phyloP scores from a whole-genome alignment of 2,888 invertebrate species.

The Creontiades dilutus region DNA sequence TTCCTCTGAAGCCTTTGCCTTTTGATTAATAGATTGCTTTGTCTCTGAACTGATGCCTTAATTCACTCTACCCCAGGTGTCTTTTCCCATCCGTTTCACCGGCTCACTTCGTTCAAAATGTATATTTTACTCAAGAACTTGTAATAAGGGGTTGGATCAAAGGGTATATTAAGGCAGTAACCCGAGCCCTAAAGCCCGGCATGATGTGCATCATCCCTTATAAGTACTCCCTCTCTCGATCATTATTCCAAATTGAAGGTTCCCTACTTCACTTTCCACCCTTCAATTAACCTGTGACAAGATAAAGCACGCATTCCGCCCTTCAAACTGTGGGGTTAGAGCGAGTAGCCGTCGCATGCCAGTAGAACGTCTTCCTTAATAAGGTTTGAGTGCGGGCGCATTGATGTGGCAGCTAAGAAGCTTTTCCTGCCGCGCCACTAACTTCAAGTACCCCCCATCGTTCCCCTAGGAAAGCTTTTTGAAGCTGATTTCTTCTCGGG shows the following conservation, averaged over 20 bases:
- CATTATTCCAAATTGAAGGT: conserved; percentile 59
- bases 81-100: background rate
- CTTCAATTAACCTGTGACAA: conserved; percentile 56
- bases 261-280: conserved; percentile 42
- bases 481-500: background rate
- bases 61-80: background rate
- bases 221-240: background rate
- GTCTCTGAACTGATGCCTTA: background rate
- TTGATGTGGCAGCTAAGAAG: conserved; percentile 58
- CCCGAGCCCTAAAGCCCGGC: background rate
- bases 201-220: background rate
- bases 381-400: conserved; percentile 54
- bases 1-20: no score
- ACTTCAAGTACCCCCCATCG: conserved; percentile 10
- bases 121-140: conserved; percentile 9
- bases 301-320: conserved; percentile 50
- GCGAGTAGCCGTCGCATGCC: conserved; percentile 20
- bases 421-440: conserved; percentile 35
- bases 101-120: background rate
- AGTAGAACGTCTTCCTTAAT: conserved; percentile 54
- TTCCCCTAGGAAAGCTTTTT: no score
- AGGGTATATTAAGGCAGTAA: conserved; percentile 21
- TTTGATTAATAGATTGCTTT: no score
- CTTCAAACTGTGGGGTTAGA: conserved; percentile 3
- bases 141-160: background rate